These are phyloP conservation scores for Leptatherina wallacei DNA, from an alignment of 2,797 vertebrate genomes.

Conservation along the genomic window DNA sequence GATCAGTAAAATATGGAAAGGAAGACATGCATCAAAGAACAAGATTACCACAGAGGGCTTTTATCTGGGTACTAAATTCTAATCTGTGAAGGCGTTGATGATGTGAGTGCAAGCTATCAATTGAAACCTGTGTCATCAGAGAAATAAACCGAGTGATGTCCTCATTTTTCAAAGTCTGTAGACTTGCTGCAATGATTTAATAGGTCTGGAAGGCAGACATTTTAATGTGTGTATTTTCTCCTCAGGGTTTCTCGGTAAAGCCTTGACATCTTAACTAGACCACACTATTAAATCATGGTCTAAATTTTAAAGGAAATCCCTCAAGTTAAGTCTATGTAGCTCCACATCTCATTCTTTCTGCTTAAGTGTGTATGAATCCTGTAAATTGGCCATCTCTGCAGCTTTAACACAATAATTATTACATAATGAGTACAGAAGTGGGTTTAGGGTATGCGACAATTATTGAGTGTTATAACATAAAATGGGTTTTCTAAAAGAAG, in stretches of 20 bases:
- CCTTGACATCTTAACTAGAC: constrained; percentile 51
- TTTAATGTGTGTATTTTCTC: constrained; percentile 64
- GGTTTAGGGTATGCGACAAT: constrained; percentile 17
- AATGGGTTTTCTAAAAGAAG: constrained; percentile 3
- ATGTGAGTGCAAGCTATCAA: not conserved
- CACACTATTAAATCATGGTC: constrained; percentile 53
- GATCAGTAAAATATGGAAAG: constrained; percentile 50
- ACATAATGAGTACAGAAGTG: constrained; percentile 60
- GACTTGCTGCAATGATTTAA: constrained; percentile 45
- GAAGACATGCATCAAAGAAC: constrained; percentile 58
- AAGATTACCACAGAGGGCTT: constrained; percentile 37
- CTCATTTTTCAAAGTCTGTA: constrained; percentile 22
- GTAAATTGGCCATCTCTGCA: constrained; percentile 35
- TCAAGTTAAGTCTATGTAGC: constrained; percentile 20
- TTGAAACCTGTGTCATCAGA: constrained; percentile 13
- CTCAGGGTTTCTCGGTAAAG: constrained; percentile 56
- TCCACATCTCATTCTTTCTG: constrained; percentile 8
- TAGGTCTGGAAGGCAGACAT: constrained; percentile 53
- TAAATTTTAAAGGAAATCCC: constrained; percentile 48
- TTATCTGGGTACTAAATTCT: constrained; percentile 38
- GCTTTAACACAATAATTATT: constrained; percentile 25
- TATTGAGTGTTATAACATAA: constrained; percentile 42
- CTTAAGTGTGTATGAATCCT: constrained; percentile 15
- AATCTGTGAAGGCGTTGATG: constrained; percentile 37
- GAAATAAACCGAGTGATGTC: constrained; percentile 11